phyloP scores from a whole-genome alignment of 2,113 vertebrate species.

The Scalopus aquaticus region DNA sequence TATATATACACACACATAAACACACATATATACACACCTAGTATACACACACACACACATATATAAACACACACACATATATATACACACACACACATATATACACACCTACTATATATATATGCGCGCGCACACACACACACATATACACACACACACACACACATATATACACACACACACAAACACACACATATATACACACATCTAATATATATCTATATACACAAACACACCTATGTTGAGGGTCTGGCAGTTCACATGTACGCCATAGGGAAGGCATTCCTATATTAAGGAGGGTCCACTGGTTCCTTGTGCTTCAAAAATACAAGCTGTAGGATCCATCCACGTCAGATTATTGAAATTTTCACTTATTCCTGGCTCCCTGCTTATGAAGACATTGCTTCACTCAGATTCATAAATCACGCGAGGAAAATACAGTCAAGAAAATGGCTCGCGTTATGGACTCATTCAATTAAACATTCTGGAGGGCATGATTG shows the following conservation, averaged over 20 bases:
- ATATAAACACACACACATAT: no score
- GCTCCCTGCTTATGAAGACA: constrained; percentile 50
- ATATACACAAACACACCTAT: no score
- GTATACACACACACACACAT: no score
- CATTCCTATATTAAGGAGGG: neutral
- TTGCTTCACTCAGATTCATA: constrained; percentile 74
- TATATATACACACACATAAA: no score
- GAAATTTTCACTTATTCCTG: constrained; percentile 72
- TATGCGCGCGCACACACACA: no score
- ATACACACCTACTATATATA: no score
- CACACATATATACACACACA: no score
- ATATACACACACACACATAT: no score
- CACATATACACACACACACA: no score
- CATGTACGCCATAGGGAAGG: neutral
- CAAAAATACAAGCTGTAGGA: neutral
- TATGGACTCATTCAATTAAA: constrained; percentile 81
- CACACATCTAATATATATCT: no score
- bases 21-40: no score
- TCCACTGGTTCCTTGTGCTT: neutral
- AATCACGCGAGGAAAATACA: constrained; percentile 79
- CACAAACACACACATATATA: no score
- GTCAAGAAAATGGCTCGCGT: constrained; percentile 68
- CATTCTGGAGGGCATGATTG: constrained; percentile 81
- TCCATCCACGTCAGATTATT: neutral
- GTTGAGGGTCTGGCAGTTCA: neutral